A percentile compares a stretch with the other conserved stretches of the same genome.
Conservation (phyloP, 2,797 vertebrate genomes). For the Brachyrhaphis roseni region DNA sequence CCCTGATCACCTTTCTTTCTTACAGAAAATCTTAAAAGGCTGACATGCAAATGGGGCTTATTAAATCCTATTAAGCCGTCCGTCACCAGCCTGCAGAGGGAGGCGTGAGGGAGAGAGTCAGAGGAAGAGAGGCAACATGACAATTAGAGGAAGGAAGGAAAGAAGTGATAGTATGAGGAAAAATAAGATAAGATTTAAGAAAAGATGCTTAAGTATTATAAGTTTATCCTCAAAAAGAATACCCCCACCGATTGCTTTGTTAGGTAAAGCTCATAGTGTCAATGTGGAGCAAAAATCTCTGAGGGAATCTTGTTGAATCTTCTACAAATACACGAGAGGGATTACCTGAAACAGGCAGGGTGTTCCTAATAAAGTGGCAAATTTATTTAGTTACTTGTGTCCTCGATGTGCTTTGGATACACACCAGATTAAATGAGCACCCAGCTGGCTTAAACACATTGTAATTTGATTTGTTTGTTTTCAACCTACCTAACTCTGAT, state of each 20-base stretch:
- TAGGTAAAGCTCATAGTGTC: not conserved
- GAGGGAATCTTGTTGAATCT: not conserved
- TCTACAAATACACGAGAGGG: not conserved
- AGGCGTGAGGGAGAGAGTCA: conserved; percentile 3
- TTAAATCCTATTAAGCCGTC: conserved; percentile 85
- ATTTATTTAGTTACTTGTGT: not conserved
- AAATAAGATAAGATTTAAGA: conserved; percentile 15
- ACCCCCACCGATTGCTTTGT: not conserved
- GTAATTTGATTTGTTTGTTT: not conserved
- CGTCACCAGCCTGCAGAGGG: conserved; percentile 69
- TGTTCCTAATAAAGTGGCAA: not conserved
- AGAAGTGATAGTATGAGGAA: conserved; percentile 15
- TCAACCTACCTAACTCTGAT: not conserved
- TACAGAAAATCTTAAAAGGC: conserved; percentile 77
- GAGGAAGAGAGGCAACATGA: conserved; percentile 20
- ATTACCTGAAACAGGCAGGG: not conserved
- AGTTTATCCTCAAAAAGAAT: conserved; percentile 3
- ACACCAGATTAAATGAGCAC: not conserved
- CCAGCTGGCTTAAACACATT: not conserved
- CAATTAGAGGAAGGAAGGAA: conserved; percentile 43
- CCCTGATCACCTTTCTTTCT: conserved; percentile 71
- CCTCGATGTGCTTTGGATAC: not conserved
- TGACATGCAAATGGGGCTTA: conserved; percentile 86
- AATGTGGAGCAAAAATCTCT: not conserved
- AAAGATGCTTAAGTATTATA: conserved; percentile 13